These are phyloP conservation scores for Eciton burchellii DNA, from an alignment of 1,140 invertebrate genomes.

Conservation along the genomic window DNA sequence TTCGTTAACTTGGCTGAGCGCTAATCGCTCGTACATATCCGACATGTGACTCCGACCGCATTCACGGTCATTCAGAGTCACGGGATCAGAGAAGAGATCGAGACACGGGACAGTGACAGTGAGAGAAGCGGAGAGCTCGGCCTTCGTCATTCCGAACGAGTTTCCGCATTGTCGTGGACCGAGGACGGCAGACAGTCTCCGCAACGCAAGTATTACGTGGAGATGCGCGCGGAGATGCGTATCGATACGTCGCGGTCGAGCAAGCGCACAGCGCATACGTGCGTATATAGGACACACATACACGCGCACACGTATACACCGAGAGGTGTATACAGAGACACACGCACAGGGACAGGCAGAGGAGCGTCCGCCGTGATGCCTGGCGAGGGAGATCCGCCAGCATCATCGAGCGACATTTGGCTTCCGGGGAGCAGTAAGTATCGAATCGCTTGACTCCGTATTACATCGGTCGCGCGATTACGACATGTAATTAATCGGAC, in stretches of 20 bases:
- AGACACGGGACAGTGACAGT: too few species aligned
- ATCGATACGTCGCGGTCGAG: not conserved
- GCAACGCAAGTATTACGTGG: conserved; percentile 33
- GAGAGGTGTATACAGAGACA: too few species aligned
- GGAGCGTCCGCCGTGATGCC: too few species aligned
- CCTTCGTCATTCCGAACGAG: too few species aligned
- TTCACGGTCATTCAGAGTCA: too few species aligned
- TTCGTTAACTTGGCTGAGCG: too few species aligned
- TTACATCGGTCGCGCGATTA: conserved; percentile 14
- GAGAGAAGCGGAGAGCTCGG: too few species aligned
- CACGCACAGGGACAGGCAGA: too few species aligned
- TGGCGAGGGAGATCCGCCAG: not conserved
- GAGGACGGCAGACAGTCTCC: conserved; percentile 11
- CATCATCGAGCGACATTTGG: conserved; percentile 14
- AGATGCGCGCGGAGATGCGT: conserved; percentile 2
- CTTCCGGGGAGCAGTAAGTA: conserved; percentile 24
- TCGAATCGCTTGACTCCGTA: conserved; percentile 2
- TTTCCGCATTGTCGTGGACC: not conserved
- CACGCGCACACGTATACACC: too few species aligned
- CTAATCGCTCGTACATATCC: too few species aligned
- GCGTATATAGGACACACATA: too few species aligned
- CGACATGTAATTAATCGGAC: not conserved
- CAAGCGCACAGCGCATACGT: not conserved
- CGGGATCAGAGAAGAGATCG: not conserved
- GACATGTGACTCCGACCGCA: too few species aligned